Base-by-base conservation (phyloP, 1,140 invertebrate genomes). In the Papilio xuthus region DNA sequence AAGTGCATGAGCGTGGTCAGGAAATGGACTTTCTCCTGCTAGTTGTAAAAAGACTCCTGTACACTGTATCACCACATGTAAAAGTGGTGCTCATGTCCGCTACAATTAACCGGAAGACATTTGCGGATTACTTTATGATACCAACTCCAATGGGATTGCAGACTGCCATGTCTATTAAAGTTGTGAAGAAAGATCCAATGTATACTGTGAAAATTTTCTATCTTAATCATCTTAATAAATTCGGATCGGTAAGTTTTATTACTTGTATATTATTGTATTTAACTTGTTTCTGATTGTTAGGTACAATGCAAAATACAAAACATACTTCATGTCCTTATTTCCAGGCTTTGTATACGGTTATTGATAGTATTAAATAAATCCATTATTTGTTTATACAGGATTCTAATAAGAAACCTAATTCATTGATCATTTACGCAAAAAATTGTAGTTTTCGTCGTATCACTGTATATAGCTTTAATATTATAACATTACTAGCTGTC, bases 1-100 rank as follows among this genome's bases (percentile, higher is more conserved):
- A 99, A 92, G 97, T 99, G 23, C 99, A 99, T 89, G 99, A 99
- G 94, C 94, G 99, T 26, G 97, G 98, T 87, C 96, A 98, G 89
- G 98, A 99, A 78, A 98, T 98, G 95, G 97, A 97, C 85, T 99
- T 99, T 89, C 93, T 99, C 6, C 88, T 99, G 9, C 95, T 99
- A 20, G 94, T 99, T 15, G 95, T 99, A 0, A 96, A 97, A 78
- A 97, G 97, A 74, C 92, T 99, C 18, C 87, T 98, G n/a, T 95
- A 95, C 56, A 96, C 95, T 0, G 97, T 97, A 83, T 96, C 96
- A 0, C 92, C 94, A 2, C 92, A 94, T 70, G 96, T 97, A 0
- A 98, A 96, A 94, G 94, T 98, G 0, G 95, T 98, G 47, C 88
- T 98, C 0, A 98, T 98, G 97, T 98, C 97, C 42, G 98, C 98